These are phyloP conservation scores for Peromyscus polionotus DNA, from an alignment of 2,113 vertebrate genomes.

Conservation along the genomic window DNA sequence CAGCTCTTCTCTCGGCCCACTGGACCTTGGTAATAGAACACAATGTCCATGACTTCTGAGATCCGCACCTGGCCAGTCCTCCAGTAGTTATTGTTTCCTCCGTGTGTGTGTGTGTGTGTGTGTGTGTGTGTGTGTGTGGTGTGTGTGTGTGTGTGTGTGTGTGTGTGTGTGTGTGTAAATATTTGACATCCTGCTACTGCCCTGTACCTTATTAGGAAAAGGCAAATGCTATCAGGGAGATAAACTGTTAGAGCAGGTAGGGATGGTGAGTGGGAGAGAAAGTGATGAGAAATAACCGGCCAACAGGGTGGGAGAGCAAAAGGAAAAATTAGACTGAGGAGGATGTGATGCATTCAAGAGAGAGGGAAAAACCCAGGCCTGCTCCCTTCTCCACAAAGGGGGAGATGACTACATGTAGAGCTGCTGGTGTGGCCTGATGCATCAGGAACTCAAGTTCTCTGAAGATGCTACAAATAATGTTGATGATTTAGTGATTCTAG, in stretches of 20 bases:
- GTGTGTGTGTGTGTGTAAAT: not conserved
- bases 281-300: not conserved
- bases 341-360: not conserved
- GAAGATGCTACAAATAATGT: not conserved
- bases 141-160: too few relatives aligned
- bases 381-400: not conserved
- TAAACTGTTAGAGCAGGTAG: not conserved
- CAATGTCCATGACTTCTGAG: not conserved
- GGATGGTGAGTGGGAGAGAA: accelerated
- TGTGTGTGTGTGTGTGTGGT: too few relatives aligned
- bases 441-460: not conserved
- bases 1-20: not conserved
- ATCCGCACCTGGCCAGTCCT: not conserved
- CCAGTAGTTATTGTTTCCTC: not conserved
- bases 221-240: not conserved
- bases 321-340: not conserved
- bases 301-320: not conserved
- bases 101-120: too few relatives aligned
- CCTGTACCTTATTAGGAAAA: not conserved
- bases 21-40: not conserved
- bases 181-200: not conserved
- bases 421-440: not conserved
- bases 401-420: not conserved
- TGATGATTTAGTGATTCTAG: not conserved
- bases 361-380: not conserved